Evolutionary conservation across 92 coral and sea anemone species (phyloP).

Genomic region (Pocillopora meandrina): DNA sequence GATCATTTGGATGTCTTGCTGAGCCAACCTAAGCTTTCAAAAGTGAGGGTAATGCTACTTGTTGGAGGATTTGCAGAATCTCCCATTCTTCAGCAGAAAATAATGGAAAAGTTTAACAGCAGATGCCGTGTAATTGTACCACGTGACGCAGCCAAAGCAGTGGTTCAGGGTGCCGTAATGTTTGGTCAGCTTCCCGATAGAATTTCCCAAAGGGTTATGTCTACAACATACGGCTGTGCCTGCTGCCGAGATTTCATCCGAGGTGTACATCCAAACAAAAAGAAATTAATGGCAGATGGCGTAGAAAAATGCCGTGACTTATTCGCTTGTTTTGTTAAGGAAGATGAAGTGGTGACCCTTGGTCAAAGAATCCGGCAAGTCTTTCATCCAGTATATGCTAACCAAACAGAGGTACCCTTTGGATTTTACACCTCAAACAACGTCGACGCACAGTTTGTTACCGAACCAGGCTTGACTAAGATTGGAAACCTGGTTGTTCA

Average conservation of each 20-base stretch:
- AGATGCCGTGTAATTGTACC: constrained; percentile 49
- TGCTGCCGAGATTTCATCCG: constrained; percentile 53
- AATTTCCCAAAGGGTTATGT: constrained; percentile 54
- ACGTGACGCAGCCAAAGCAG: constrained; percentile 63
- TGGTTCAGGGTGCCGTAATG: constrained; percentile 75
- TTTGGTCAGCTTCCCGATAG: constrained; percentile 65
- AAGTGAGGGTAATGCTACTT: constrained; percentile 10
- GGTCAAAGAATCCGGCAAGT: constrained; percentile 49
- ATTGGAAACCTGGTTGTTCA: constrained; percentile 15
- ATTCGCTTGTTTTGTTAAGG: constrained; percentile 62
- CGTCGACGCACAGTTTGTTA: constrained; percentile 44
- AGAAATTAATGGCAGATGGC: constrained; percentile 62
- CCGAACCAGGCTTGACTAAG: constrained; percentile 27
- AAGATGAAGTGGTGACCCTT: constrained; percentile 61
- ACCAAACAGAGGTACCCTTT: constrained; percentile 53
- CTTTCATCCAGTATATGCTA: constrained; percentile 47
- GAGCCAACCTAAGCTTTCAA: not conserved
- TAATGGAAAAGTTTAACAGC: constrained; percentile 2
- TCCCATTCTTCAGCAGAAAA: constrained; percentile 12
- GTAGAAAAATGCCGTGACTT: constrained; percentile 60
- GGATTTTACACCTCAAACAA: constrained; percentile 50
- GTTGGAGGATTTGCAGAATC: constrained; percentile 67
- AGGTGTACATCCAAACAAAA: constrained; percentile 54
- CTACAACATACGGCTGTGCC: constrained; percentile 59
- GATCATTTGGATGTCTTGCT: not conserved